Evolutionary conservation across 2,888 invertebrate genomes (phyloP), one percentile per base, ranked within the genome.

Genomic region (Melangyna quadrimaculata): DNA sequence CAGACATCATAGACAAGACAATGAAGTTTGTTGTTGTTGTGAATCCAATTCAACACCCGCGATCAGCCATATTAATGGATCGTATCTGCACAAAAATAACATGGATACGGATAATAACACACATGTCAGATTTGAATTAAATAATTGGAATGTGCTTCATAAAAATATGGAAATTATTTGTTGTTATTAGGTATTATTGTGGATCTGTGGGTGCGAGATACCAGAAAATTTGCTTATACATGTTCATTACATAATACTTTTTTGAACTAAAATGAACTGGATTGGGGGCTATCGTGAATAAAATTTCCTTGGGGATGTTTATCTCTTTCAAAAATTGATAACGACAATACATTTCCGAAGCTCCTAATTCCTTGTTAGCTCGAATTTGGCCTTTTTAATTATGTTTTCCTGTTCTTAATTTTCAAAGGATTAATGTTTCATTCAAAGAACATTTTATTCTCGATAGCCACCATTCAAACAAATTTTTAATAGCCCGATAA

Each of bases 51-150:
- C 45, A 14, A 65, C 65, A 32, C 65, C 65, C 65, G 65, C 65
- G 45, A 65, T 65, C 43, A 29, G 12, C 43, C 17, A 63, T n/a
- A n/a, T n/a, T n/a, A n/a, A 8, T 45, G 29, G 29, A 22, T 48
- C 22, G 51, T 67, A 67, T 67, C 67, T 67, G 67, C 67, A 51
- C 67, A n/a, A 51, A 67, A 67, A 51, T 51, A 35, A 51, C 48
- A 51, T 48, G 67, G 48, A 51, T 48, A 51, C 12, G n/a, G 67
- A 67, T 51, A 67, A 37, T 67, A 35, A 67, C 51, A 48, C 51
- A 67, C 67, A 51, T 51, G 48, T 9, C 51, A 35, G 24, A 35
- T 6, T 35, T 2, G 48, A 67, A 51, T 51, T 67, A 67, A 67
- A 67, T 51, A 67, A 51, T 51, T 67, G 35, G 22, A 35, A 67